These are phyloP conservation scores for Dione vanillae DNA, from an alignment of 2,888 invertebrate genomes.

Conservation along the genomic window DNA sequence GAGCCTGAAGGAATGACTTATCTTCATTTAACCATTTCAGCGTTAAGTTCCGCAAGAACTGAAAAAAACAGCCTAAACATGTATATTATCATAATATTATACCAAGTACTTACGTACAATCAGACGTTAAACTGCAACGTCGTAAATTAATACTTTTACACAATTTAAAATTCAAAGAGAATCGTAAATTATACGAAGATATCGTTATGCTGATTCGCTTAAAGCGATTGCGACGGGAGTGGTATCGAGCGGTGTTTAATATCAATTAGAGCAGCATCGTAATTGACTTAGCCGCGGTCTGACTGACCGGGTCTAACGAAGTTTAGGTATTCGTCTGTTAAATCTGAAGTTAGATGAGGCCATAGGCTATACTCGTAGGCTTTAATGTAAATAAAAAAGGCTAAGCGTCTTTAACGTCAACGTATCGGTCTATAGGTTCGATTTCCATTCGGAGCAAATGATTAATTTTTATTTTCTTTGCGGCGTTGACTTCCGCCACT, in stretches of 20 bases:
- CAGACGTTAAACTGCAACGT: neutral
- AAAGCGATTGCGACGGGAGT: constrained; percentile 34
- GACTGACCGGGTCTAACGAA: constrained; percentile 41
- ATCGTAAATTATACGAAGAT: constrained; percentile 20
- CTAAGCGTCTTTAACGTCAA: too few relatives aligned
- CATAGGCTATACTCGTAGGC: too few relatives aligned
- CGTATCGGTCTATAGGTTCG: too few relatives aligned
- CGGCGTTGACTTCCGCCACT: too few relatives aligned
- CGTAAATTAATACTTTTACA: neutral
- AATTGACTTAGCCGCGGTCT: constrained; percentile 44
- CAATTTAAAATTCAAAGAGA: constrained; percentile 20
- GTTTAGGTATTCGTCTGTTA: constrained; percentile 24
- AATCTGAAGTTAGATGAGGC: neutral
- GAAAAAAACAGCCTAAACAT: too few relatives aligned
- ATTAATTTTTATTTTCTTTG: too few relatives aligned
- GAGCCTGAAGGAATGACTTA: too few relatives aligned
- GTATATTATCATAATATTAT: too few relatives aligned
- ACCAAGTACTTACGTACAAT: neutral
- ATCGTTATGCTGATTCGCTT: constrained; percentile 38
- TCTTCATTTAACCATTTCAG: too few relatives aligned
- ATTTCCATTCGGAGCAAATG: too few relatives aligned
- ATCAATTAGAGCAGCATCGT: constrained; percentile 43
- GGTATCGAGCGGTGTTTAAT: constrained; percentile 44
- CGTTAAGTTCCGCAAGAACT: too few relatives aligned
- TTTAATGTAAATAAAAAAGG: neutral